Base-by-base conservation (phyloP, 2,888 invertebrate species). In the Agrilus mali region DNA sequence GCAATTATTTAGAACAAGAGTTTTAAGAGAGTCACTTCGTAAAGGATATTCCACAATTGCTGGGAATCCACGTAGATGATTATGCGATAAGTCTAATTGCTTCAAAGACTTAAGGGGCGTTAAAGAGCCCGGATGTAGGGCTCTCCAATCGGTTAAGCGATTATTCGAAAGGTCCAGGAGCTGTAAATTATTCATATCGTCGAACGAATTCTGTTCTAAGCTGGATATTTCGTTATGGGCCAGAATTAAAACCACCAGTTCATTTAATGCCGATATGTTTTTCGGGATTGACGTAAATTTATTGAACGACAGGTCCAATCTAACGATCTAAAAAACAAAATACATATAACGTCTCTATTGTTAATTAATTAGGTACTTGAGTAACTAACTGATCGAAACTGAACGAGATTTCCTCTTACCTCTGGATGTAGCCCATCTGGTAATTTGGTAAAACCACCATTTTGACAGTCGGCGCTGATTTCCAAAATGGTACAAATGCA, bases 231-330 rank as follows among this genome's bases (percentile, higher is more conserved):
- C 50, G 47, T 65, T 65, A 45, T 62, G 53, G 1, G 74, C 70
- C 36, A 78, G 52, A 58, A 75, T 73, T 42, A 78, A 53, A 55
- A 65, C 66, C 55, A 72, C 64, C 10, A 85, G 63, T 37, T 70
- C 65, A 7, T 60, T 57, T 48, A 76, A 74, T 33, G 58, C 56
- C 38, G 68, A 66, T 17, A 80, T 63, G 40, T 69, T 65, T 0
- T 54, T 42, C 6, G 82, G 79, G 52, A 82, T 73, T 7, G 64
- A 61, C 3, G 57, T 56, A 46, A 85, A 75, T 36, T 68, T 62
- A 58, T 85, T 85, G 53, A 71, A 70, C 0, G 81, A 77, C 37
- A 85, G 59, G 51, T 81, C 73, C 53, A 85, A 56, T 12, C 73
- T 70, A 55, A 78, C 72, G 32, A 79, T 75, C 80, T 80, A 68